phyloP scores from a whole-genome alignment of 1,140 invertebrate species.

The Hesperophylax magnus region DNA sequence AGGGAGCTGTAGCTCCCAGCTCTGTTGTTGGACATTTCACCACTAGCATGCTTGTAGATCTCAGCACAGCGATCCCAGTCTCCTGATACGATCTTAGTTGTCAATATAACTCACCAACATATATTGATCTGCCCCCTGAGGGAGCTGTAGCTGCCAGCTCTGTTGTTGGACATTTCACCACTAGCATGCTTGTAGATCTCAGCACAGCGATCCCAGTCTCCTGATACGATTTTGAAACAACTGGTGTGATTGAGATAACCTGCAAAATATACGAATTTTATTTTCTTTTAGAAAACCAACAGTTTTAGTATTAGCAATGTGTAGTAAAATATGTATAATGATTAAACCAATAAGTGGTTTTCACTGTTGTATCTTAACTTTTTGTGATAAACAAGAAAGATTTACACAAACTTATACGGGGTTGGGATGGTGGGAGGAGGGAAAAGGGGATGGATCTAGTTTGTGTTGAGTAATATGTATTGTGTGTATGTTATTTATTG shows the following conservation, averaged over 20 bases:
- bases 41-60: neutral
- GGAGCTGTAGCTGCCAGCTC: neutral
- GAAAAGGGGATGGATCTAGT: too few species aligned
- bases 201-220: slow-evolving; percentile 41
- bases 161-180: neutral
- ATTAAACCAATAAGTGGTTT: too few species aligned
- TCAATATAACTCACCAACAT: slow-evolving; percentile 17
- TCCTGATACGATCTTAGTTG: slow-evolving; percentile 23
- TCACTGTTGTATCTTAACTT: too few species aligned
- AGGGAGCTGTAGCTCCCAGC: neutral
- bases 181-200: slow-evolving; percentile 1
- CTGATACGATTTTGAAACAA: slow-evolving; percentile 35
- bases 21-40: neutral
- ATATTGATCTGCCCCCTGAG: slow-evolving; percentile 21
- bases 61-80: slow-evolving; percentile 41
- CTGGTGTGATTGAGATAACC: slow-evolving; percentile 41
- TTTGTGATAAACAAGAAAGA: too few species aligned
- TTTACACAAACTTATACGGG: too few species aligned
- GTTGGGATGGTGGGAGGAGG: too few species aligned
- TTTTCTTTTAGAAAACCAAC: too few species aligned
- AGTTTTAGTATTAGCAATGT: too few species aligned
- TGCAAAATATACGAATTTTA: neutral
- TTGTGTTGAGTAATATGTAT: too few species aligned
- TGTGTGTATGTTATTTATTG: too few species aligned
- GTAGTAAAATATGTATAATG: too few species aligned